These are phyloP conservation scores for Mormoops blainvillei DNA, from an alignment of 2,113 vertebrate genomes.

Conservation along the genomic window DNA sequence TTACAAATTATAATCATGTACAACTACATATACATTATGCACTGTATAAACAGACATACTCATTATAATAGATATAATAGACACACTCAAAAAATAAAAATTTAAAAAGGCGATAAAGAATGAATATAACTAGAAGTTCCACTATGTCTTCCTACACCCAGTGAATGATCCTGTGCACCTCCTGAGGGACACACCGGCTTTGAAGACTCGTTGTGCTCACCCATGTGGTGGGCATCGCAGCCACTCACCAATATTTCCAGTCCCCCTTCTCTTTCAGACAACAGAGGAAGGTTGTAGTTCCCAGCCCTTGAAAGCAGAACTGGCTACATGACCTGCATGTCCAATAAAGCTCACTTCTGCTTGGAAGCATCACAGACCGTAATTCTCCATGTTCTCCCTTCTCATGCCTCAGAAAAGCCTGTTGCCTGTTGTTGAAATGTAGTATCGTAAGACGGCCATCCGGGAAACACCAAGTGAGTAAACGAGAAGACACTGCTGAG, in stretches of 20 bases:
- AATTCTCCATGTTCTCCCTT: neutral
- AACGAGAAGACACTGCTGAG: neutral
- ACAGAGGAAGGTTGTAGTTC: neutral
- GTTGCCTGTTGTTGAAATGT: neutral
- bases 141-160: neutral
- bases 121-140: neutral
- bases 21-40: slow-evolving; percentile 25
- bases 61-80: slow-evolving; percentile 48
- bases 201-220: neutral
- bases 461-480: neutral
- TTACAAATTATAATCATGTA: slow-evolving; percentile 46
- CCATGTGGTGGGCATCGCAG: neutral
- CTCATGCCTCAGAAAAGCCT: neutral
- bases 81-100: slow-evolving; percentile 41
- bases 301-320: neutral
- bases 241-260: neutral
- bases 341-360: neutral
- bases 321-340: neutral
- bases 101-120: neutral
- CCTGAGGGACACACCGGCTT: neutral
- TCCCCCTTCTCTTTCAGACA: neutral
- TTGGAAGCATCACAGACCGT: neutral
- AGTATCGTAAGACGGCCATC: neutral
- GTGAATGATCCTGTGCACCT: accelerated
- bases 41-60: slow-evolving; percentile 44